Evolutionary conservation across 2,797 vertebrate species (phyloP).

Genomic region (Nasua narica): DNA sequence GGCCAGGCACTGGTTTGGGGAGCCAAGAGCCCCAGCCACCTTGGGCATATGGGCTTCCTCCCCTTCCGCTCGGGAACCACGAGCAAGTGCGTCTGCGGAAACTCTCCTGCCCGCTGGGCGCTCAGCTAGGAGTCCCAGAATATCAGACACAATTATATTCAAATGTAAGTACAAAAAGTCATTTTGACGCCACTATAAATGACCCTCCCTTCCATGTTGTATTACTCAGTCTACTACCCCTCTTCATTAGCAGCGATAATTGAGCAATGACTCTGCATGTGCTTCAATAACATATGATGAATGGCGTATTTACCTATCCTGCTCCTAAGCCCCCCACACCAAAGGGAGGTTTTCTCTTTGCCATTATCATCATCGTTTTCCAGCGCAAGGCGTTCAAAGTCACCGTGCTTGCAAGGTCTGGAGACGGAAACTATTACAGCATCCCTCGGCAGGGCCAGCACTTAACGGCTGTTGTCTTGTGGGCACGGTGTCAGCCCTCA

Average conservation of each 20-base stretch:
- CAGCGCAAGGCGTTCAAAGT: neutral
- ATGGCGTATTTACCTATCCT: neutral
- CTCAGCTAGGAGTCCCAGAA: slow-evolving; percentile 30
- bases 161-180: slow-evolving; percentile 58
- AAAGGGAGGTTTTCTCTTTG: neutral
- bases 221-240: neutral
- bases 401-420: neutral
- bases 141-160: slow-evolving; percentile 50
- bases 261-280: neutral
- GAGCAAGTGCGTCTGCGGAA: neutral
- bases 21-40: neutral
- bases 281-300: neutral
- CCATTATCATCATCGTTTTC: neutral
- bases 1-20: fast-evolving
- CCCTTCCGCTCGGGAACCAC: neutral
- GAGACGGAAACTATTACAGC: neutral
- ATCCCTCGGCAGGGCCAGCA: fast-evolving
- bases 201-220: slow-evolving; percentile 39
- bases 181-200: slow-evolving; percentile 52
- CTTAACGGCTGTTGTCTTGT: neutral
- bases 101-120: neutral
- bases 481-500: neutral
- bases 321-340: neutral
- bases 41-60: neutral
- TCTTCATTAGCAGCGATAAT: slow-evolving; percentile 51